Conservation (phyloP, 2,113 vertebrate species). For the Argyrosomus japonicus region DNA sequence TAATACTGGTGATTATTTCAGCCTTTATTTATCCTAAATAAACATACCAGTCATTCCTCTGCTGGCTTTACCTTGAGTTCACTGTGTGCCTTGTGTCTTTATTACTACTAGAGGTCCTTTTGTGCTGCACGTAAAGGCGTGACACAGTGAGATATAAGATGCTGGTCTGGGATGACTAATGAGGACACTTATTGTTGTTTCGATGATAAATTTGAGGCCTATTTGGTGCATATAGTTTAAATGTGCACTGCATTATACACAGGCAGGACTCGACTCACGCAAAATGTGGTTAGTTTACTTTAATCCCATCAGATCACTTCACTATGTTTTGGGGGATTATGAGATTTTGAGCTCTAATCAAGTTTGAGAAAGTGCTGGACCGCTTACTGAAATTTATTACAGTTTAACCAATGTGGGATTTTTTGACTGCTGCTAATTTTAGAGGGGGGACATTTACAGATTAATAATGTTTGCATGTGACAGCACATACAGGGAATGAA, state of each 20-base stretch:
- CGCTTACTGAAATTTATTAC: neutral
- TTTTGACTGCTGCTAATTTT: too few relatives aligned
- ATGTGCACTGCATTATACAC: neutral
- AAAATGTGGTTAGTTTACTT: neutral
- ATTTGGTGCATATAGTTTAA: neutral
- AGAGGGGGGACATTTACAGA: too few relatives aligned
- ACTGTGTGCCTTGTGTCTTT: neutral
- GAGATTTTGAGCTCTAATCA: neutral
- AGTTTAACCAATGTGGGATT: too few relatives aligned
- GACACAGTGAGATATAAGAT: neutral
- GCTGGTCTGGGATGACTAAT: neutral
- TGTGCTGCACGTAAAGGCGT: neutral
- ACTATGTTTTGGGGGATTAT: neutral
- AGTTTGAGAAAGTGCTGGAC: neutral
- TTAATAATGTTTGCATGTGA: too few relatives aligned
- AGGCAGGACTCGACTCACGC: neutral
- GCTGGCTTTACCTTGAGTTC: neutral
- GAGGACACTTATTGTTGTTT: neutral
- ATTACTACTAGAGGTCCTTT: neutral
- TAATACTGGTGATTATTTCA: conserved; percentile 48
- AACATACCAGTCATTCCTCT: neutral
- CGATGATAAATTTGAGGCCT: neutral
- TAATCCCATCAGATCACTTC: neutral
- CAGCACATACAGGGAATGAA: too few relatives aligned
- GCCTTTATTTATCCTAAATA: too few relatives aligned